Percentiles rank a stretch among this genome's conserved stretches.
phyloP scores from a whole-genome alignment of 2,888 invertebrate genomes.

The Chloroclysta siterata region DNA sequence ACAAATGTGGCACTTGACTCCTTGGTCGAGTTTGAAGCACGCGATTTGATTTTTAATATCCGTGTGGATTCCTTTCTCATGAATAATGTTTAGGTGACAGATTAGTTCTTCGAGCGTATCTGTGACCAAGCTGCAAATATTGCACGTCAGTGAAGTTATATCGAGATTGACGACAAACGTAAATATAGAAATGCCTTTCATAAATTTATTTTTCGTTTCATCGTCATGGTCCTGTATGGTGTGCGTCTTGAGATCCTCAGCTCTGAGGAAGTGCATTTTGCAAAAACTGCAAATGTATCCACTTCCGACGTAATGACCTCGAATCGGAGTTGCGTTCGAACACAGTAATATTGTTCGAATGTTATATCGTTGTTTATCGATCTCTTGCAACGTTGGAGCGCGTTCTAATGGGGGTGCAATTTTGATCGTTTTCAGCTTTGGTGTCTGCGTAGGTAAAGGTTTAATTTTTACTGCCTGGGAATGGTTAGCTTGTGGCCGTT shows the following conservation, averaged over 20 bases:
- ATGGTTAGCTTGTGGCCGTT: slow-evolving; percentile 1
- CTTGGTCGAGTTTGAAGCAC: slow-evolving; percentile 57
- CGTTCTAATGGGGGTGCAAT: neutral
- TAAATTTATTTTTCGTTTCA: slow-evolving; percentile 26
- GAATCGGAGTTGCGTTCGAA: slow-evolving; percentile 59
- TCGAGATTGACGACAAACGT: slow-evolving; percentile 61
- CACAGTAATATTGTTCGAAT: slow-evolving; percentile 43
- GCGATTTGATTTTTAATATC: slow-evolving; percentile 53
- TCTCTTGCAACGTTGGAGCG: slow-evolving; percentile 5
- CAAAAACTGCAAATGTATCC: slow-evolving; percentile 64
- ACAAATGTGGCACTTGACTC: slow-evolving; percentile 55
- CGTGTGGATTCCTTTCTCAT: slow-evolving; percentile 49
- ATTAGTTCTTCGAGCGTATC: slow-evolving; percentile 47
- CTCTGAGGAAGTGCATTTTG: slow-evolving; percentile 47
- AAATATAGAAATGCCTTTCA: slow-evolving; percentile 19
- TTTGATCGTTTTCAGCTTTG: slow-evolving; percentile 2
- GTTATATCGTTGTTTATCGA: slow-evolving; percentile 41
- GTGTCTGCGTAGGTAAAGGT: slow-evolving; percentile 4
- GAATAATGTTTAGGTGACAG: slow-evolving; percentile 50
- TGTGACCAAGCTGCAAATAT: slow-evolving; percentile 49
- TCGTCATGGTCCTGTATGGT: slow-evolving; percentile 44
- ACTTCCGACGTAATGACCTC: slow-evolving; percentile 43
- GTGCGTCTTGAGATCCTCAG: slow-evolving; percentile 59
- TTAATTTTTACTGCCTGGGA: slow-evolving; percentile 5
- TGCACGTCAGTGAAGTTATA: slow-evolving; percentile 61